Evolutionary conservation across 2,113 vertebrate species (phyloP).

Genomic region (Herpailurus yagouaroundi): DNA sequence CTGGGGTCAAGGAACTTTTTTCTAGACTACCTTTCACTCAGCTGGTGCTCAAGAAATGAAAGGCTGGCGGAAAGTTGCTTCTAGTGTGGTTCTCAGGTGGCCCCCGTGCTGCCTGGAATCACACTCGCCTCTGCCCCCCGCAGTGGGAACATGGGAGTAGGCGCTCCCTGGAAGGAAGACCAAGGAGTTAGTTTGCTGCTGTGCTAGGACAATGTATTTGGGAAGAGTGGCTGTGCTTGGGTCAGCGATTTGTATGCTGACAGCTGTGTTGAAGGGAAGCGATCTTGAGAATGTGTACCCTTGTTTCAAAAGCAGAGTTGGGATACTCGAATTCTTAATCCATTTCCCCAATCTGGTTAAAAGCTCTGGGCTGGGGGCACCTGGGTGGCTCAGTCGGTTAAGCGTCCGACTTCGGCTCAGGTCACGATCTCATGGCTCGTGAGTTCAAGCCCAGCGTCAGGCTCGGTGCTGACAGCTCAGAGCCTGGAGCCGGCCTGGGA

Average conservation of each 20-base stretch:
- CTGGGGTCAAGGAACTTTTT: not conserved
- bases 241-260: not conserved
- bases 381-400: too few relatives aligned
- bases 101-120: not conserved
- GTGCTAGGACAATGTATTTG: not conserved
- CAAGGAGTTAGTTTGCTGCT: not conserved
- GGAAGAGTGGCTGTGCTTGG: not conserved
- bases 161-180: not conserved
- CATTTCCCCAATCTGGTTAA: not conserved
- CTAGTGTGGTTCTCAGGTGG: not conserved
- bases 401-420: too few relatives aligned
- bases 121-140: not conserved
- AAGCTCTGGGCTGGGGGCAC: not conserved
- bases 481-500: too few relatives aligned
- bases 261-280: not conserved
- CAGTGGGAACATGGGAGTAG: not conserved
- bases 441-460: too few relatives aligned
- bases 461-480: too few relatives aligned
- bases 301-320: not conserved
- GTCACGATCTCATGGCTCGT: too few relatives aligned
- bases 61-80: not conserved
- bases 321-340: not conserved
- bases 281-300: not conserved
- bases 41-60: not conserved
- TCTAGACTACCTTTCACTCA: not conserved